Evolutionary conservation across 2,113 vertebrate species (phyloP).

Genomic region (Hoplias malabaricus): DNA sequence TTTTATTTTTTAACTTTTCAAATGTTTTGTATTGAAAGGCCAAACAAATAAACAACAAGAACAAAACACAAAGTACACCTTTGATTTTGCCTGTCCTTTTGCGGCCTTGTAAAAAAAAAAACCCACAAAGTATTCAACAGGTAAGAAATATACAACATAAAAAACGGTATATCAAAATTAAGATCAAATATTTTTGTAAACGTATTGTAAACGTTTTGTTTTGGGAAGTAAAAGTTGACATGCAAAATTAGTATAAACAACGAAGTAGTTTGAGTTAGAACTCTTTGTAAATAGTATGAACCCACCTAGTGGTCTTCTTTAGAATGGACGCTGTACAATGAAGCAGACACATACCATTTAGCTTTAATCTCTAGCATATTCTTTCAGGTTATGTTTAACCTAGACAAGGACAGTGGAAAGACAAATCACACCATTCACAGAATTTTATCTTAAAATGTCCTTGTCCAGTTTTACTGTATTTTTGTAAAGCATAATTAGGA

Average conservation of each 20-base stretch:
- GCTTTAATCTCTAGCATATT: slow-evolving; percentile 18
- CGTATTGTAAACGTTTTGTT: neutral
- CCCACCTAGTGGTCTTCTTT: slow-evolving; percentile 43
- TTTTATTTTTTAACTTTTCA: slow-evolving; percentile 1
- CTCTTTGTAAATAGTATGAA: slow-evolving; percentile 12
- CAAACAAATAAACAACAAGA: neutral
- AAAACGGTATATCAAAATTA: slow-evolving; percentile 22
- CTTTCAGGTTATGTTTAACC: slow-evolving; percentile 1
- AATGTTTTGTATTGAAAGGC: slow-evolving; percentile 28
- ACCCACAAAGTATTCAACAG: neutral
- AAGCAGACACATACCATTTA: slow-evolving; percentile 19
- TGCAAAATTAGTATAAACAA: slow-evolving; percentile 30
- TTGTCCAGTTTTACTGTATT: neutral
- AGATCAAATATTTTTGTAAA: slow-evolving; percentile 29
- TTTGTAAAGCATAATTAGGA: neutral
- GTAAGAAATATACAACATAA: slow-evolving; percentile 30
- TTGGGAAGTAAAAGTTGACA: neutral
- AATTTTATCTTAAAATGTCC: neutral
- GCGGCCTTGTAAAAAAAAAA: slow-evolving; percentile 12
- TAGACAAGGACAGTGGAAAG: slow-evolving; percentile 20
- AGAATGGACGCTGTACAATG: slow-evolving; percentile 15
- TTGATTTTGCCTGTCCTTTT: neutral
- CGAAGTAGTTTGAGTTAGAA: neutral
- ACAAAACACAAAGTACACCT: slow-evolving; percentile 14
- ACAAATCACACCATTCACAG: slow-evolving; percentile 22